A percentile compares a stretch with the other conserved stretches of the same genome.
Conservation (phyloP, 2,797 vertebrate species). For the Dendrocincla tyrannina region DNA sequence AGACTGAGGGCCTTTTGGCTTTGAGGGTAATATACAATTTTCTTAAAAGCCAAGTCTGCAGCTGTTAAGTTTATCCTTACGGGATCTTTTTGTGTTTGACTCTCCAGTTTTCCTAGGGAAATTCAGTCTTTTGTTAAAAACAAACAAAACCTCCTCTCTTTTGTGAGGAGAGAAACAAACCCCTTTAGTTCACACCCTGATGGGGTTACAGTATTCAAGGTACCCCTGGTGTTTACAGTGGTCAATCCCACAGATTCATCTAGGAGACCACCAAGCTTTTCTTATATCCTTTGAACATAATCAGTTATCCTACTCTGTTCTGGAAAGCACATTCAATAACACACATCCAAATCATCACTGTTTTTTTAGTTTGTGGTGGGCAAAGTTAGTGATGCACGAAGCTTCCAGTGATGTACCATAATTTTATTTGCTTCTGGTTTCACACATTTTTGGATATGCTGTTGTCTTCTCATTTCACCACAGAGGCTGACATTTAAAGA, state of each 20-base stretch:
- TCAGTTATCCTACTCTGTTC: background rate
- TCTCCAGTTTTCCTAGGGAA: background rate
- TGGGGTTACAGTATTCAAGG: background rate
- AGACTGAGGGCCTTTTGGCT: background rate
- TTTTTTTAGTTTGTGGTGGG: background rate
- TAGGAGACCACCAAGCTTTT: background rate
- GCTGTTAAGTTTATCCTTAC: background rate
- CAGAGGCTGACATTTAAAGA: background rate
- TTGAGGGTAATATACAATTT: background rate
- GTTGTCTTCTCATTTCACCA: background rate
- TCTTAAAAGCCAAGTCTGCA: background rate
- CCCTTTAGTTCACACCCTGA: background rate
- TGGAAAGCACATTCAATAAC: background rate
- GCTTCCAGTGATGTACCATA: background rate
- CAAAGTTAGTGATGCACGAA: background rate
- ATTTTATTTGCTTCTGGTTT: background rate
- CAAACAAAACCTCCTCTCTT: background rate
- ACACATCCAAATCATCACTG: accelerated
- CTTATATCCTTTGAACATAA: background rate
- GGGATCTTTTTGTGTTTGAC: background rate
- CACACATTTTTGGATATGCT: background rate
- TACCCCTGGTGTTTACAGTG: background rate
- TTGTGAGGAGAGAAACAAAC: background rate
- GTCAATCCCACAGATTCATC: background rate
- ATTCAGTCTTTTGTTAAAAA: background rate